These are phyloP conservation scores for Octonoba sinensis DNA, from an alignment of 2,888 invertebrate genomes.

Conservation along the genomic window DNA sequence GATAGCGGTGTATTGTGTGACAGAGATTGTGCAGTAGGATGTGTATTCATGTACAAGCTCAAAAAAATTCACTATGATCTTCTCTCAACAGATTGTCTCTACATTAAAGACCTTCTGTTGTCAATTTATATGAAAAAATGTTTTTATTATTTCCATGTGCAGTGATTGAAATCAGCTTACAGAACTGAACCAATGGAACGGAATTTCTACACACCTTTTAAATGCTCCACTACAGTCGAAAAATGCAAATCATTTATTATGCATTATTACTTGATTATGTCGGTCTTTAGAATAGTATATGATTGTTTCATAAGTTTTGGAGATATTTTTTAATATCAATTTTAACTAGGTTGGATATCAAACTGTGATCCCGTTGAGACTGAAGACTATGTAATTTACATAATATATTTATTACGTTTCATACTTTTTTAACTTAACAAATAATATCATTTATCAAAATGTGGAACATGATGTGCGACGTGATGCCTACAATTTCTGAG, in stretches of 20 bases:
- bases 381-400: constrained; percentile 30
- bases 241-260: constrained; percentile 24
- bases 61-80: constrained; percentile 11
- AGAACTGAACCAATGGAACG: constrained; percentile 36
- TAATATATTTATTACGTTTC: constrained; percentile 28
- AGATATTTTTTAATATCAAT: constrained; percentile 39
- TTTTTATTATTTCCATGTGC: constrained; percentile 53
- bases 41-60: constrained; percentile 28
- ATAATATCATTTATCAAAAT: constrained; percentile 72
- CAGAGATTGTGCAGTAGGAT: constrained; percentile 8
- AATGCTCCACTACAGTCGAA: constrained; percentile 15
- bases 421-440: constrained; percentile 30
- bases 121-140: constrained; percentile 38
- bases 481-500: constrained; percentile 99
- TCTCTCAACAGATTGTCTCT: constrained; percentile 17
- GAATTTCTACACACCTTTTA: constrained; percentile 33
- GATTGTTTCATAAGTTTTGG: constrained; percentile 31
- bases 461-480: constrained; percentile 99
- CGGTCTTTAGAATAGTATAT: constrained; percentile 23
- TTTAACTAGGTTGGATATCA: constrained; percentile 38
- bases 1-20: constrained; percentile 20
- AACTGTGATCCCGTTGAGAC: constrained; percentile 22
- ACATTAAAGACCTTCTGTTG: constrained; percentile 25
- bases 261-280: constrained; percentile 33
- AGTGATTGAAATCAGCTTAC: constrained; percentile 45